Percentiles rank a stretch among this genome's conserved stretches.
phyloP scores from a whole-genome alignment of 2,113 vertebrate species.

The Podarcis raffonei region DNA sequence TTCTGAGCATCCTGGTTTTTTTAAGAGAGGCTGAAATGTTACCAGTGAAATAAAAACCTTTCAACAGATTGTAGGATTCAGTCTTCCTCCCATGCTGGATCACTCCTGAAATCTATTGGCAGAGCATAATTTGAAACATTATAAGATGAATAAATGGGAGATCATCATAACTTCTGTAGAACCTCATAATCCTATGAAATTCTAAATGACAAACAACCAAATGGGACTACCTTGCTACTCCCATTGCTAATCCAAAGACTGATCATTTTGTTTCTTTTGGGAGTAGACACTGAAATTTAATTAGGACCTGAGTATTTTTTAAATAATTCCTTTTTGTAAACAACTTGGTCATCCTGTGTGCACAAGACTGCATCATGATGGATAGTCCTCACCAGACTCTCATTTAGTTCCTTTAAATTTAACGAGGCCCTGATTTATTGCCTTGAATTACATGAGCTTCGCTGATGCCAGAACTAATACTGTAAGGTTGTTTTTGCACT shows the following conservation, averaged over 20 bases:
- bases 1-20: not conserved
- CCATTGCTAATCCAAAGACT: conserved; percentile 4
- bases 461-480: conserved; percentile 12
- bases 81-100: not conserved
- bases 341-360: conserved; percentile 5
- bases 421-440: conserved; percentile 25
- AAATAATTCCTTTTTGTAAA: conserved; percentile 4
- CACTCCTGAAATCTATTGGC: not conserved
- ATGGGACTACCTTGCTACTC: not conserved
- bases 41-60: conserved; percentile 1
- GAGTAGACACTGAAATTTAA: conserved; percentile 14
- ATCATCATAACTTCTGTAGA: not conserved
- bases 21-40: not conserved
- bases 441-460: conserved; percentile 5
- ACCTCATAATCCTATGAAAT: not conserved
- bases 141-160: not conserved
- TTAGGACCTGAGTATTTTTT: not conserved
- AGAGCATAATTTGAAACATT: not conserved
- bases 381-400: conserved; percentile 7
- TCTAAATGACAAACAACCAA: not conserved
- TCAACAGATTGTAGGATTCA: not conserved
- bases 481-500: conserved; percentile 26
- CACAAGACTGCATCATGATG: conserved; percentile 7
- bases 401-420: conserved; percentile 12
- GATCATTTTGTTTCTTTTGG: conserved; percentile 15